Conservation (phyloP, 1,140 invertebrate species). For the Tetramorium parvispinum region DNA sequence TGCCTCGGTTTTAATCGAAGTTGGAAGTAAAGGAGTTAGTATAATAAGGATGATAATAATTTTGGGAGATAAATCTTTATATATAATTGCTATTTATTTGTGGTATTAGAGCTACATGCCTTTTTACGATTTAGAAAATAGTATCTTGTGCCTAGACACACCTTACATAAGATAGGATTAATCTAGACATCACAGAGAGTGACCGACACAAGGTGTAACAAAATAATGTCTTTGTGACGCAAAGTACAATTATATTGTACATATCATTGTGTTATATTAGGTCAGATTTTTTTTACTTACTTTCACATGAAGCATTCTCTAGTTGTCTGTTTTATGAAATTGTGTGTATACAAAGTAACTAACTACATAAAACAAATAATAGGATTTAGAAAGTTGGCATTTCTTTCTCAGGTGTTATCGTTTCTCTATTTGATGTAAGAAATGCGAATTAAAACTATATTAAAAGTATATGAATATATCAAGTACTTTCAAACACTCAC, state of each 20-base stretch:
- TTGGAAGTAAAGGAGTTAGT: background rate
- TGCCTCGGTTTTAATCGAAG: background rate
- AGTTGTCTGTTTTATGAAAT: background rate
- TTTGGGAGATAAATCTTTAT: background rate
- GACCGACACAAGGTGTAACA: background rate
- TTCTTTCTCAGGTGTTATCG: background rate
- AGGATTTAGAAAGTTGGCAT: background rate
- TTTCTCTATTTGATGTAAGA: background rate
- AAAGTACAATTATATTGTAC: conserved; percentile 22
- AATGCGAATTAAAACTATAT: conserved; percentile 3
- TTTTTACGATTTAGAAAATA: conserved; percentile 21
- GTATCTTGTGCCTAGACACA: conserved; percentile 18
- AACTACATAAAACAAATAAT: background rate
- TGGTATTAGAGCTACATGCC: background rate
- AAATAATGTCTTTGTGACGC: background rate
- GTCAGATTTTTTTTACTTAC: conserved; percentile 4
- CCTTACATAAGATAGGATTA: conserved; percentile 21
- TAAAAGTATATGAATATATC: background rate
- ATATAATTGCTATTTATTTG: conserved; percentile 15
- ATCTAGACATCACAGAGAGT: background rate
- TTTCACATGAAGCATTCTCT: background rate
- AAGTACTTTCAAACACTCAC: background rate
- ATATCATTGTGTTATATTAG: background rate
- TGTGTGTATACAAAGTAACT: background rate
- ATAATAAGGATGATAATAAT: background rate